Base-by-base conservation (phyloP, 2,113 vertebrate genomes). In the Hemichromis elongatus region DNA sequence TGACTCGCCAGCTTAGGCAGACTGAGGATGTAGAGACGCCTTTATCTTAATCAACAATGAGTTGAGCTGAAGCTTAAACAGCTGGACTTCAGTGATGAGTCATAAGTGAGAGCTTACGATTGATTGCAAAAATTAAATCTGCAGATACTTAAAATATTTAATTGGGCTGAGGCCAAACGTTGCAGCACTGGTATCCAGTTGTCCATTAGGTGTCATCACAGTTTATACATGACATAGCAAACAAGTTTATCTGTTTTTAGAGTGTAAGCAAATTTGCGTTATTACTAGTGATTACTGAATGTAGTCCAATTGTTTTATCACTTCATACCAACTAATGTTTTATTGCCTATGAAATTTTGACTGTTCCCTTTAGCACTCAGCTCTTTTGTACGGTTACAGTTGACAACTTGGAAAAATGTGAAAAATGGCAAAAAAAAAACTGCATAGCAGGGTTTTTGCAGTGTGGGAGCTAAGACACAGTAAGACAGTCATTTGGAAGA, bases 31-130 rank as follows among this genome's bases (percentile, higher is more conserved):
- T 61, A 5, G 77, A 66, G 54, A 68, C 59, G 82, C 53, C 85
- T 91, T 90, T 88, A 91, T 93, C 86, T 79, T 82, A 83, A 89
- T 91, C 89, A 82, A 88, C 68, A 84, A 2, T n/a, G 59, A 86
- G 61, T n/a, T 42, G 85, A 83, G 30, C 66, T 70, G 86, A 85
- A 68, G 57, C 16, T 61, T n/a, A 80, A 93, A 84, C 83, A 94
- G 83, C 86, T 89, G 87, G 57, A 77, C 52, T 40, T 33, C 28
- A 42, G 70, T 73, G 61, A 82, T 80, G 75, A 77, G 16, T 79
- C 78, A 21, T 5, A 52, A 42, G 8, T 40, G 53, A 47, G 18
- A 35, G 26, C 45, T 75, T 33, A 75, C 6, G 2, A 52, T 75
- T 52, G 28, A 75, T 75, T 33, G 70, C 2, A 52, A 75, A 16